Evolutionary conservation across 1,140 invertebrate species (phyloP), one percentile per base, ranked within the genome.

Genomic region (Brachionus rotundiformis): DNA sequence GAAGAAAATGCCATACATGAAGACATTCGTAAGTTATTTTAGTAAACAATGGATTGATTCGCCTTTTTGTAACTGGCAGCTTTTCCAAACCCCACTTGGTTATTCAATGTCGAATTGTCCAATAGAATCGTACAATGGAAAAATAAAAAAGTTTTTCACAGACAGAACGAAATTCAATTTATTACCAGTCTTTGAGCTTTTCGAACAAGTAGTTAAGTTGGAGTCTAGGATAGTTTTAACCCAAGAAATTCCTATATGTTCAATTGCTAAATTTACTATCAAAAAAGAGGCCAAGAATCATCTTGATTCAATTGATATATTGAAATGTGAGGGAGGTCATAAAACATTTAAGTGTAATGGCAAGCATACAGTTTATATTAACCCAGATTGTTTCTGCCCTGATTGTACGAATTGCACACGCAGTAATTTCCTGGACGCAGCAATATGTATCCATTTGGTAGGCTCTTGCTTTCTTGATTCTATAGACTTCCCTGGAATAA

Each of bases 371-470:
- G 29, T 65, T 29, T 29, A 65, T 29, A 65, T 65, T n/a, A 65
- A 65, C 29, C 23, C 23, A 31, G 61, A 65, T n/a, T 31, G 61
- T 65, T 65, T 65, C 29, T 65, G 61, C 27, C 25, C 61, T 10
- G 61, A 65, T 31, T 65, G 61, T 65, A 65, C 23, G 29, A 29
- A 65, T 31, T 61, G 61, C 29, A 65, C 13, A 29, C 31, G 61
- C 29, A 65, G 61, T 31, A 29, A 29, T 65, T 65, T 65, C 29
- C 7, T 31, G 13, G 61, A 65, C 29, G 25, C 13, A 65, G 27
- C 61, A 65, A 65, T 29, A 31, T 65, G 61, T 65, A 29, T 65
- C 29, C 61, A 65, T 65, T 65, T 65, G 29, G 13, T 65, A 31
- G 27, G 61, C 25, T 65, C 23, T 31, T 65, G 23, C 29, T 65